Evolutionary conservation across 1,140 invertebrate genomes (phyloP), one percentile per base, ranked within the genome.

Genomic region (Heterodera carotae): DNA sequence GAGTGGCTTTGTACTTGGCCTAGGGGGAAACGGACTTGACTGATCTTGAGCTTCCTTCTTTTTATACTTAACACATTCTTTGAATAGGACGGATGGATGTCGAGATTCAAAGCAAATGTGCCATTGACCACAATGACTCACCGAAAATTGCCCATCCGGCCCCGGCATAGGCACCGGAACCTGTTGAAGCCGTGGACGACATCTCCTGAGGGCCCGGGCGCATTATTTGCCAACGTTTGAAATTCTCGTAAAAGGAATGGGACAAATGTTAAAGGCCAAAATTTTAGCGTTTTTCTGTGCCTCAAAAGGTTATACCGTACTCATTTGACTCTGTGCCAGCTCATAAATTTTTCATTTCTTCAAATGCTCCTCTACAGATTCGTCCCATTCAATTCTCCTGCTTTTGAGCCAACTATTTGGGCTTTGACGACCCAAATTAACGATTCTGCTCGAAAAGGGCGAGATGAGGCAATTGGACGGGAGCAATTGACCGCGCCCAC

Each of bases 191-290:
- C 22, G 48, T 56, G 15, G 48, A 18, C 39, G 39, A 12, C 48
- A 56, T 56, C 22, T 12, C 39, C 66, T 15, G 34, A 43, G 22
- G 39, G 66, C 34, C 66, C 66, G 5, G 66, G n/a, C 66, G 66
- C 66, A 68, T 68, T 34, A 6, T 75, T 76, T 39, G 56, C 27
- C 74, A 73, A 70, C 6, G 15, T 56, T 22, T 22, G 18, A 22
- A 56, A 56, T 22, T 56, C 18, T 22, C 48, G 5, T 5, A 22
- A 22, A 56, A 56, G 5, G 48, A 56, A 56, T 56, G 12, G 48
- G 15, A 22, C 48, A 22, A 22, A 56, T 5, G 22, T 12, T 56
- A 22, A 22, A 56, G 12, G 48, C 48, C 48, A 56, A 43, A 43
- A 43, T 43, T 43, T 43, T 12, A 10, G 39, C 39, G 39, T 12